Evolutionary conservation across 2,113 vertebrate species (phyloP), one percentile per base, ranked within the genome.

Genomic region (Guaruba guarouba): DNA sequence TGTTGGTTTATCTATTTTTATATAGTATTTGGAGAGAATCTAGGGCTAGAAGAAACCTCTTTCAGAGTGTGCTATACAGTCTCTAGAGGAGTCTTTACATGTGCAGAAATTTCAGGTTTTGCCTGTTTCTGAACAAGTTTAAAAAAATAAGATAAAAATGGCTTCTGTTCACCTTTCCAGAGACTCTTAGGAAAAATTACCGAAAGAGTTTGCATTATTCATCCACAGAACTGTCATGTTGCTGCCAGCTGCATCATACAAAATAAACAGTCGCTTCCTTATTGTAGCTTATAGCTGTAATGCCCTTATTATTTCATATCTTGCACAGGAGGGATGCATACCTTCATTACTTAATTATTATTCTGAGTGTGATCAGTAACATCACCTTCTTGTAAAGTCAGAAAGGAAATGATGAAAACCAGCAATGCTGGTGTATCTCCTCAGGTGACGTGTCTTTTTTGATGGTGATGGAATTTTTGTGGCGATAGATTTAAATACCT

Each of bases 281-380:
- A 90, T 95, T 92, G 86, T 59, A 95, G 70, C 39, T 93, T 84
- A 90, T 71, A 92, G 29, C 62, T 85, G 43, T 74, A 74, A 29
- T 43, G 20, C 8, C 22, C 54, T 82, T 77, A 68, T 81, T 69
- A 71, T 92, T 95, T 49, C 17, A 31, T 10, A 54, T 55, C 13
- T 35, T 94, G 78, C 49, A 87, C 35, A 69, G 20, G 3, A 92
- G 49, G 57, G 59, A 68, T 66, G 69, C 7, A 28, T 31, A 29
- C 80, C 59, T 84, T 88, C 80, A 87, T 88, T 77, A 64, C 16
- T 37, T 86, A 59, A 55, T 93, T 90, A 52, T 83, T 67, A 90
- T 88, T 80, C 82, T 39, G 25, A 35, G 23, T 63, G 62, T 1
- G 11, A 51, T 80, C 70, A 46, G 46, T 28, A 86, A 2, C 64